phyloP scores from a whole-genome alignment of 2,888 invertebrate species.

The Tolmerus cingulatus region DNA sequence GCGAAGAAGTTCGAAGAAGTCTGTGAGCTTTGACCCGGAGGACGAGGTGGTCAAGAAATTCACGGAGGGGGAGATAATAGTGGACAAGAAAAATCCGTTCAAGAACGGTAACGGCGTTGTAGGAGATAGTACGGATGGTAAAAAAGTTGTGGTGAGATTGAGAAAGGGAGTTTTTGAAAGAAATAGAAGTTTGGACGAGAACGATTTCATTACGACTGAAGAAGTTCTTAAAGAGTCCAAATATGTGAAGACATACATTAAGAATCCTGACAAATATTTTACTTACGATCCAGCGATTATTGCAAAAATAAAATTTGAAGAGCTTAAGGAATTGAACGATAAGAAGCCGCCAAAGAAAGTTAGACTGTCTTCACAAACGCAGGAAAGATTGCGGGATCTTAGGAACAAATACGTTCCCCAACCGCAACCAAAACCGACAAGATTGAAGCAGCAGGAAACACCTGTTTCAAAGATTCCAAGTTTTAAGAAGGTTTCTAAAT shows the following conservation, averaged over 20 bases:
- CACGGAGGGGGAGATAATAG: constrained; percentile 60
- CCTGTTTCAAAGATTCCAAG: constrained; percentile 52
- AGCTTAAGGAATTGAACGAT: constrained; percentile 54
- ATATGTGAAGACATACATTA: constrained; percentile 63
- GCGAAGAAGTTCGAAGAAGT: constrained; percentile 54
- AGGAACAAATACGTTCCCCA: constrained; percentile 51
- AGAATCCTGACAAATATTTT: constrained; percentile 62
- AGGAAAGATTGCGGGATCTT: constrained; percentile 53
- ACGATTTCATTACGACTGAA: constrained; percentile 61
- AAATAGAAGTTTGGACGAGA: constrained; percentile 50
- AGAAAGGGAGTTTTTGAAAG: neutral
- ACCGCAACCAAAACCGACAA: neutral
- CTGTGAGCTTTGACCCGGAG: constrained; percentile 59
- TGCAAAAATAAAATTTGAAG: constrained; percentile 59
- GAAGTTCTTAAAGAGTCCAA: constrained; percentile 63
- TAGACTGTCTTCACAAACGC: constrained; percentile 50
- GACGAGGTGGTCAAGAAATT: constrained; percentile 61
- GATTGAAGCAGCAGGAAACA: neutral
- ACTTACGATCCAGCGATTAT: constrained; percentile 62
- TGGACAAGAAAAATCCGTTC: constrained; percentile 63
- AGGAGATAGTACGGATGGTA: neutral
- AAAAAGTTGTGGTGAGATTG: neutral
- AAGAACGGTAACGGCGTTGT: constrained; percentile 52
- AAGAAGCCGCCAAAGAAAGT: constrained; percentile 55
- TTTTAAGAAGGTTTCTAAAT: constrained; percentile 60